Percentiles rank a stretch among this genome's conserved stretches.
These are phyloP conservation scores for Orthonevra nobilis DNA, from an alignment of 2,888 invertebrate species.

Conservation along the genomic window DNA sequence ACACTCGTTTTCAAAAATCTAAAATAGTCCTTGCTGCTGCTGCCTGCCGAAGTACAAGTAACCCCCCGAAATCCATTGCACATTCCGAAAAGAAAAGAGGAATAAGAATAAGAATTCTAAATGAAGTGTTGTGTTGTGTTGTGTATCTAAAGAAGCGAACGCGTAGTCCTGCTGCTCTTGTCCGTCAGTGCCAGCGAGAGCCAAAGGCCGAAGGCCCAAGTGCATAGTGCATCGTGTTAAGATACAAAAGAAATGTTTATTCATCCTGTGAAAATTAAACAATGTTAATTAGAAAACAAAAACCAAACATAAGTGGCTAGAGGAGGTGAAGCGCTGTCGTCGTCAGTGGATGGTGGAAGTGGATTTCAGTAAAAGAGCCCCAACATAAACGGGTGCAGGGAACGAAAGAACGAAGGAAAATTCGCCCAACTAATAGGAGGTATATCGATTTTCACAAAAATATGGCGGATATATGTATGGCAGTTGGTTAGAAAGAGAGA, in stretches of 20 bases:
- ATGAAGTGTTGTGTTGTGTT: constrained; percentile 21
- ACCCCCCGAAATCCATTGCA: constrained; percentile 25
- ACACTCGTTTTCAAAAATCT: constrained; percentile 39
- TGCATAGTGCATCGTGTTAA: background rate
- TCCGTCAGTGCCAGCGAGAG: constrained; percentile 1
- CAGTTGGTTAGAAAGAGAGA: constrained; percentile 61
- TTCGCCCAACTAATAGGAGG: constrained; percentile 70
- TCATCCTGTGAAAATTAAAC: constrained; percentile 39
- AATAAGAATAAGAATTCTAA: constrained; percentile 45
- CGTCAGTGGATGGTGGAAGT: constrained; percentile 40
- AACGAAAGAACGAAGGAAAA: constrained; percentile 59
- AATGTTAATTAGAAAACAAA: constrained; percentile 67
- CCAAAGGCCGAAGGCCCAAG: background rate
- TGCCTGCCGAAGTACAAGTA: constrained; percentile 26
- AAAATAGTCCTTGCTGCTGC: constrained; percentile 38
- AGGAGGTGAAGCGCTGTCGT: constrained; percentile 38
- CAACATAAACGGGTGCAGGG: constrained; percentile 54
- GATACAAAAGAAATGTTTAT: constrained; percentile 22
- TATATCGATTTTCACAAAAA: constrained; percentile 70
- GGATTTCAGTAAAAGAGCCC: constrained; percentile 27
- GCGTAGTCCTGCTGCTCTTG: constrained; percentile 4
- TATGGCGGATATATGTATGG: constrained; percentile 63
- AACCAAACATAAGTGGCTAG: constrained; percentile 58
- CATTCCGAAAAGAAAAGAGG: constrained; percentile 9
- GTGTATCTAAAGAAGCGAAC: constrained; percentile 19